Evolutionary conservation across 2,113 vertebrate species (phyloP).

Genomic region (Callipepla californica): DNA sequence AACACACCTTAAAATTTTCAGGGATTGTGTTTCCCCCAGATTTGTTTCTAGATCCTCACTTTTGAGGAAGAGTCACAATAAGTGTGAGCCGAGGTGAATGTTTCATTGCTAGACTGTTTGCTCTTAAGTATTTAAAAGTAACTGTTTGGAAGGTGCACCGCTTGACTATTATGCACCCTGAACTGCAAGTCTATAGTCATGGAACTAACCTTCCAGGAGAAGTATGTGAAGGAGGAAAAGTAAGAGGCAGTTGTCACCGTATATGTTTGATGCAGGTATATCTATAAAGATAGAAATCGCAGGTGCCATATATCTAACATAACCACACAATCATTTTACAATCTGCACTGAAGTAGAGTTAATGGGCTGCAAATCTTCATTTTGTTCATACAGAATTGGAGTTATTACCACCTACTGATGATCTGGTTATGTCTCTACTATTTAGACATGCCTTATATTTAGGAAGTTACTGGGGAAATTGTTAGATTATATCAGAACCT

Average conservation of each 20-base stretch:
- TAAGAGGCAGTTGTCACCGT: background rate
- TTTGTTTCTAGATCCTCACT: background rate
- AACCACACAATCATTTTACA: background rate
- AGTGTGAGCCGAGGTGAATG: background rate
- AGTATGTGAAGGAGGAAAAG: background rate
- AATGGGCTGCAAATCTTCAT: background rate
- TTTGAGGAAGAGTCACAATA: background rate
- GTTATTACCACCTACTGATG: background rate
- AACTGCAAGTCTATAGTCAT: background rate
- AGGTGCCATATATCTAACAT: background rate
- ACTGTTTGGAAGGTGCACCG: background rate
- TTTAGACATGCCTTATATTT: background rate
- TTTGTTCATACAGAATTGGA: background rate
- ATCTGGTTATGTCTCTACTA: background rate
- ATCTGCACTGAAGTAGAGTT: background rate
- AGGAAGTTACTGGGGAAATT: background rate
- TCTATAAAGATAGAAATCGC: background rate
- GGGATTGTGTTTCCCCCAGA: background rate
- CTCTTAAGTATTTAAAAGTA: background rate
- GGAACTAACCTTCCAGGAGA: background rate
- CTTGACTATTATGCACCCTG: background rate
- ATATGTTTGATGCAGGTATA: background rate
- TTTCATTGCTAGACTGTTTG: background rate
- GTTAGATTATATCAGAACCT: background rate
- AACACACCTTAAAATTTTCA: background rate